These are phyloP conservation scores for Helicolenus hilgendorfi DNA, from an alignment of 2,797 vertebrate species.

Conservation along the genomic window DNA sequence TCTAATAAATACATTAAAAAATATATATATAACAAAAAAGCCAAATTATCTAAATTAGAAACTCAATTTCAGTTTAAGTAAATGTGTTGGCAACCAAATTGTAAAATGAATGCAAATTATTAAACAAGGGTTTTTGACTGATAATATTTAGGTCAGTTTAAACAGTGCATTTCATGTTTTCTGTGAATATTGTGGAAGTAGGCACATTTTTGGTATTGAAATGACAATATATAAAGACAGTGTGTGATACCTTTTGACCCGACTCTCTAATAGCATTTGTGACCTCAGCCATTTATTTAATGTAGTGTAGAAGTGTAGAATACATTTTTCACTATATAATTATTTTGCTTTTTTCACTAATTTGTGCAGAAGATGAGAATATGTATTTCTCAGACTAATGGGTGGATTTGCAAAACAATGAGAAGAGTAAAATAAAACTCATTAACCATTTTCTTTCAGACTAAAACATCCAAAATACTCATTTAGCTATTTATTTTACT, in stretches of 20 bases:
- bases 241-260: background rate
- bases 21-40: background rate
- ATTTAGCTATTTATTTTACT: no score
- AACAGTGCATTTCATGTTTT: background rate
- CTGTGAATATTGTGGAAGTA: background rate
- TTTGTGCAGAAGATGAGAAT: background rate
- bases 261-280: background rate
- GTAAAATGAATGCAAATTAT: background rate
- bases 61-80: background rate
- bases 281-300: background rate
- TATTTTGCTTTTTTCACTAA: background rate
- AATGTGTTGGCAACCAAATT: background rate
- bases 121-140: background rate
- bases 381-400: constrained; percentile 17
- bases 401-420: background rate
- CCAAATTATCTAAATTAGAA: background rate
- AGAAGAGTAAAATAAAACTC: background rate
- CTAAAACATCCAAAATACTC: no score
- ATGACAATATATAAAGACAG: background rate
- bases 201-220: background rate
- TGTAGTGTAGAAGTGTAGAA: no score
- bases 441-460: background rate
- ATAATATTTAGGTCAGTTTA: background rate
- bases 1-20: background rate
- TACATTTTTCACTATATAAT: background rate